Evolutionary conservation across 2,113 vertebrate genomes (phyloP).

Genomic region (Salvelinus alpinus): DNA sequence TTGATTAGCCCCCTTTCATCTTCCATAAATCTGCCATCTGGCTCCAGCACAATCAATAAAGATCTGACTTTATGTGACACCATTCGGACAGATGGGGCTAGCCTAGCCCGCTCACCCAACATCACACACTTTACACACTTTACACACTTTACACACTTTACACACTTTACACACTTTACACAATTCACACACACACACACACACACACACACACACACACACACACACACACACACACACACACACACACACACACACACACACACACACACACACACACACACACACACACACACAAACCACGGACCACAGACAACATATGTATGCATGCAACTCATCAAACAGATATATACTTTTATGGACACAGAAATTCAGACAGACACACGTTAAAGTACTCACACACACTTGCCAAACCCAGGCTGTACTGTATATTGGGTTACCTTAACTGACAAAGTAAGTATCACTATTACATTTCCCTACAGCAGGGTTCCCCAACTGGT

Average conservation of each 20-base stretch:
- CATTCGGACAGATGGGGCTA: conserved; percentile 54
- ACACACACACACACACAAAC: neutral
- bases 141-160: neutral
- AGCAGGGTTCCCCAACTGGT: no score
- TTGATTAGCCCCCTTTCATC: conserved; percentile 77
- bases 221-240: neutral
- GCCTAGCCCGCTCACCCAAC: neutral
- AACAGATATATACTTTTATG: conserved; percentile 6
- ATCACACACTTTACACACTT: no score
- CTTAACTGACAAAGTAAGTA: conserved; percentile 62
- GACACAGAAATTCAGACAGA: conserved; percentile 14
- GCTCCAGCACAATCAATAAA: conserved; percentile 71
- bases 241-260: neutral
- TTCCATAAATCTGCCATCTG: conserved; percentile 78
- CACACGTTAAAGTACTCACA: conserved; percentile 7
- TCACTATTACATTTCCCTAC: conserved; percentile 46
- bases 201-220: conserved; percentile 2
- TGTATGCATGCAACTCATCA: conserved; percentile 23
- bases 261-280: neutral
- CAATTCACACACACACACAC: conserved; percentile 1
- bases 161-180: conserved; percentile 3
- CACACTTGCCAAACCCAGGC: conserved; percentile 35
- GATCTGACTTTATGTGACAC: conserved; percentile 73
- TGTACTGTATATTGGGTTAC: conserved; percentile 55
- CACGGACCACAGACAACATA: neutral